phyloP scores from a whole-genome alignment of 2,888 invertebrate genomes.

The Mythimna ferrago region DNA sequence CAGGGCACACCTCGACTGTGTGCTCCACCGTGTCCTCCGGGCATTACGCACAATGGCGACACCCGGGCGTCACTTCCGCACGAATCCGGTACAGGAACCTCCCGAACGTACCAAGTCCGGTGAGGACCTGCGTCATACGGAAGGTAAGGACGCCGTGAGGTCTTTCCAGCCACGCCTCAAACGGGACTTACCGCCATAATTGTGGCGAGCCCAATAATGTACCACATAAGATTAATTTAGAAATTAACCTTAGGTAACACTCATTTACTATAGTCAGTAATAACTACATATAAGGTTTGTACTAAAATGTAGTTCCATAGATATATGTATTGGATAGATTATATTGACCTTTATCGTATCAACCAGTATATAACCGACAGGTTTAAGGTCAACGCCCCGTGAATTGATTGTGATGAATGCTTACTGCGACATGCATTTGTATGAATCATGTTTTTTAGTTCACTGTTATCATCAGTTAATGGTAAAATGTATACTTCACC shows the following conservation, averaged over 20 bases:
- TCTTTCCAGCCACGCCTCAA: too few species aligned
- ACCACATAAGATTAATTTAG: background rate
- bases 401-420: conserved; percentile 65
- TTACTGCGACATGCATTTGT: conserved; percentile 61
- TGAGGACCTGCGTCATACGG: too few species aligned
- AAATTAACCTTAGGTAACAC: background rate
- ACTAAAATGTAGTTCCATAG: conserved; percentile 11
- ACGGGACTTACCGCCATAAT: too few species aligned
- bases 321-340: conserved; percentile 24
- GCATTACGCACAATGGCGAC: too few species aligned
- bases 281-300: background rate
- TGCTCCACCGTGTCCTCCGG: too few species aligned
- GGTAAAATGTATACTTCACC: conserved; percentile 15
- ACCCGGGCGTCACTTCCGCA: too few species aligned
- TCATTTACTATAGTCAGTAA: background rate
- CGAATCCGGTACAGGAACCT: too few species aligned
- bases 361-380: conserved; percentile 59
- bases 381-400: conserved; percentile 72
- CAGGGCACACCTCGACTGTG: too few species aligned
- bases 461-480: conserved; percentile 36
- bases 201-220: too few species aligned
- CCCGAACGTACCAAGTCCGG: too few species aligned
- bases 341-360: conserved; percentile 56
- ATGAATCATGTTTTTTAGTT: conserved; percentile 56
- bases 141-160: too few species aligned